Conservation (phyloP, 2,113 vertebrate species). For the Leptodactylus fuscus region DNA sequence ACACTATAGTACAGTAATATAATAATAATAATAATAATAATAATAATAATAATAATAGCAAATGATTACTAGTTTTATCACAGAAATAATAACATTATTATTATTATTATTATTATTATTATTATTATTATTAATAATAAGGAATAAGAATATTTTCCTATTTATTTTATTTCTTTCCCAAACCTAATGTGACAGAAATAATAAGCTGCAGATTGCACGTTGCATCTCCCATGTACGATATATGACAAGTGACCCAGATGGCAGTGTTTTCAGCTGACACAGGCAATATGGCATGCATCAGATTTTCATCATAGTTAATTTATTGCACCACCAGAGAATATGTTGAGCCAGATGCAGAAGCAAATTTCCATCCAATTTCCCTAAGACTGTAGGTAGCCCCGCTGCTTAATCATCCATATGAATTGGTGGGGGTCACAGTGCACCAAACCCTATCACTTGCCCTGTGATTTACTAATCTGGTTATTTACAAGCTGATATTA, state of each 20-base stretch:
- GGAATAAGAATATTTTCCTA: not conserved
- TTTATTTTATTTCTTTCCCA: not conserved
- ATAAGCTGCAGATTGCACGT: slow-evolving; percentile 22
- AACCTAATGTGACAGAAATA: not conserved
- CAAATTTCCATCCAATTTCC: slow-evolving; percentile 32
- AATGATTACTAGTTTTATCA: no score
- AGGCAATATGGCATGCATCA: slow-evolving; percentile 32
- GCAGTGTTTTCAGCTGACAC: slow-evolving; percentile 22
- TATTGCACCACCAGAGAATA: slow-evolving; percentile 10
- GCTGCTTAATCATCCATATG: not conserved
- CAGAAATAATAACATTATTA: no score
- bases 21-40: no score
- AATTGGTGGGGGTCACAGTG: not conserved
- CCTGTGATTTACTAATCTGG: slow-evolving; percentile 6
- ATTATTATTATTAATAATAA: no score
- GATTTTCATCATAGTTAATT: slow-evolving; percentile 37
- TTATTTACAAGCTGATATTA: not conserved
- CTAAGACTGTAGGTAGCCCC: not conserved
- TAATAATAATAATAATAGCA: no score
- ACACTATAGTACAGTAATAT: no score
- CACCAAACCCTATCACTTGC: not conserved
- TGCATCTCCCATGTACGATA: slow-evolving; percentile 9
- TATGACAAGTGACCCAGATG: slow-evolving; percentile 26
- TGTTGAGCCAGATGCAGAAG: slow-evolving; percentile 19
- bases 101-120: no score